Evolutionary conservation across 2,888 invertebrate species (phyloP).

Genomic region (Parelbella ahira): DNA sequence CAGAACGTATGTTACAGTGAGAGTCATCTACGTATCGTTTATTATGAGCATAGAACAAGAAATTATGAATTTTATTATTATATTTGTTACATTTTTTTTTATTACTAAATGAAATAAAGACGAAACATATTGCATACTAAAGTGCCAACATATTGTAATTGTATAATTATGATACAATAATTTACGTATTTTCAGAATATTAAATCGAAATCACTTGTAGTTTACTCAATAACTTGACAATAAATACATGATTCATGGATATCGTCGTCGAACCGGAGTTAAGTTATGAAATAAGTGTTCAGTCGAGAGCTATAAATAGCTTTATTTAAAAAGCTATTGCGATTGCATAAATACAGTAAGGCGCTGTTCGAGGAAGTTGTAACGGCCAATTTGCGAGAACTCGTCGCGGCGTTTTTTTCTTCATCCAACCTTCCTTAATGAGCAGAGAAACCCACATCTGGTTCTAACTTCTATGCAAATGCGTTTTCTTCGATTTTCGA

Average conservation of each 20-base stretch:
- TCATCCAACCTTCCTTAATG: constrained; percentile 56
- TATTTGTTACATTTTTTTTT: no score
- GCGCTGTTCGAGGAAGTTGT: constrained; percentile 54
- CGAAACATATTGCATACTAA: no score
- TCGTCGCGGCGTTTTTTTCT: constrained; percentile 35
- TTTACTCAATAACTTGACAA: constrained; percentile 4
- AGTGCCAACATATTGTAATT: no score
- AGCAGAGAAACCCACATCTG: constrained; percentile 58
- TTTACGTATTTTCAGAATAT: no score
- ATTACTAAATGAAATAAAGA: no score
- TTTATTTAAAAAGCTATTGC: constrained; percentile 30
- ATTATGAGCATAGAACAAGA: no score
- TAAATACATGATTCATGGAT: constrained; percentile 14
- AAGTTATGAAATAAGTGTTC: constrained; percentile 18
- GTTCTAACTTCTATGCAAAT: constrained; percentile 65
- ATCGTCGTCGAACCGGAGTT: constrained; percentile 17
- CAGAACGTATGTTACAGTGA: no score
- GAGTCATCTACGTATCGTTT: no score
- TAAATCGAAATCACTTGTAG: constrained; percentile 2
- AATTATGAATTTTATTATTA: no score
- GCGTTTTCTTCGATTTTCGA: constrained; percentile 67
- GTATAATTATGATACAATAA: no score
- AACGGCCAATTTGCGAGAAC: constrained; percentile 60
- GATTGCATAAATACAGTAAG: constrained; percentile 56
- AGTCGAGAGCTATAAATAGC: constrained; percentile 20